Conservation (phyloP, 2,888 invertebrate genomes). For the Platycnemis pennipes region DNA sequence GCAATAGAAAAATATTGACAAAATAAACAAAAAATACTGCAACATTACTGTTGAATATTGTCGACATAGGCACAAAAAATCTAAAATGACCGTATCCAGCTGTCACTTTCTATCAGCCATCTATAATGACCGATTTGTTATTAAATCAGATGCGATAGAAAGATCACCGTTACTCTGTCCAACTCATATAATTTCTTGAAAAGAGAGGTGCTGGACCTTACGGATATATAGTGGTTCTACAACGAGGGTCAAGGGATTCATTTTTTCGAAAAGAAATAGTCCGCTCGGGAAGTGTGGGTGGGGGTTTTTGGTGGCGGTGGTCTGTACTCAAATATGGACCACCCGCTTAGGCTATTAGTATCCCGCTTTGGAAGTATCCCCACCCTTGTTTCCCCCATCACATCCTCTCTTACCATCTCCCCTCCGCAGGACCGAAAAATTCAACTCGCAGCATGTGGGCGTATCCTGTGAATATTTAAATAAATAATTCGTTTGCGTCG, state of each 20-base stretch:
- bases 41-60: too few species aligned
- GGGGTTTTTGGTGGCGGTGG: neutral
- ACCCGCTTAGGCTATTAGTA: constrained; percentile 19
- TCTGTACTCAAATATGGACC: neutral
- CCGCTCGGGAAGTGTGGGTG: neutral
- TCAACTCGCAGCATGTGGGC: constrained; percentile 34
- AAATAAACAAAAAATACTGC: too few species aligned
- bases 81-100: too few species aligned
- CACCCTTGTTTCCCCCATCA: neutral
- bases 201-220: neutral
- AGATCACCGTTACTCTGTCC: too few species aligned
- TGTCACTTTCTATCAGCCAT: too few species aligned
- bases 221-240: neutral
- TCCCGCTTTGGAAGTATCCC: constrained; percentile 29
- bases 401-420: neutral
- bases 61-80: too few species aligned
- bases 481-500: constrained; percentile 37
- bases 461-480: constrained; percentile 56
- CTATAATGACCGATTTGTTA: too few species aligned
- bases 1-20: too few species aligned
- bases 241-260: neutral
- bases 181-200: too few species aligned
- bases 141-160: too few species aligned
- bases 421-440: neutral
- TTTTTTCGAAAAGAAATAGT: constrained; percentile 18